Evolutionary conservation across 64 coral and sea anemone species (phyloP).

Genomic region (Pocillopora damicornis): DNA sequence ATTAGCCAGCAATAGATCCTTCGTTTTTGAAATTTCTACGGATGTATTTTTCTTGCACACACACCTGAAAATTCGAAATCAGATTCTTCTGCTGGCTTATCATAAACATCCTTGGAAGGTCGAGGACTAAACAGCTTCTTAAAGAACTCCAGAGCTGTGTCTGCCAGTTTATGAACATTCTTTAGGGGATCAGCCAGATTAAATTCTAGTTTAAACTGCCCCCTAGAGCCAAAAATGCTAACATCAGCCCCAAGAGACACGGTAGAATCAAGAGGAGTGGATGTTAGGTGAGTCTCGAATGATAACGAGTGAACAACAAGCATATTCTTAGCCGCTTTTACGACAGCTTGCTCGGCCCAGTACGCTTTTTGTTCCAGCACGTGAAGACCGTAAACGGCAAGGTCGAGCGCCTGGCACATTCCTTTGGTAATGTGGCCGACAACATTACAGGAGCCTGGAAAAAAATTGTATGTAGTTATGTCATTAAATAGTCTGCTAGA

Average conservation of each 20-base stretch:
- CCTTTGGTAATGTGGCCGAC: slow-evolving; percentile 75
- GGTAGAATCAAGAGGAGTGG: slow-evolving; percentile 30
- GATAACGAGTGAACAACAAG: slow-evolving; percentile 59
- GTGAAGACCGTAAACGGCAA: slow-evolving; percentile 53
- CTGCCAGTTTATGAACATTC: slow-evolving; percentile 62
- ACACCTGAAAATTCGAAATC: slow-evolving; percentile 69
- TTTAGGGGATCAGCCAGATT: slow-evolving; percentile 70
- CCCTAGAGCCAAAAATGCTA: slow-evolving; percentile 57
- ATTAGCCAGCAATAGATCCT: too few species aligned
- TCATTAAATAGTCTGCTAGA: too few species aligned
- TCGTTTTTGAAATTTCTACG: too few species aligned
- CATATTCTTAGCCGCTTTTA: slow-evolving; percentile 32
- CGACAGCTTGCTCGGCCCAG: slow-evolving; percentile 68
- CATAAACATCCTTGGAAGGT: slow-evolving; percentile 65
- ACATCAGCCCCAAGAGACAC: slow-evolving; percentile 62
- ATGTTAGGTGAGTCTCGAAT: slow-evolving; percentile 59
- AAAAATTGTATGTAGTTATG: not conserved
- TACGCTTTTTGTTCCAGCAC: slow-evolving; percentile 67
- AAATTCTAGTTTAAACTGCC: slow-evolving; percentile 72
- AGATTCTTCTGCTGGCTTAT: slow-evolving; percentile 60
- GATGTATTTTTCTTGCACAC: not conserved
- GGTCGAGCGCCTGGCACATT: slow-evolving; percentile 58
- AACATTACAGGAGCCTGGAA: slow-evolving; percentile 62
- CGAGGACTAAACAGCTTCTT: slow-evolving; percentile 60
- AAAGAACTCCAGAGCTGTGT: slow-evolving; percentile 60